These are phyloP conservation scores for Trichonephila clavipes DNA, from an alignment of 1,140 invertebrate species.

Conservation along the genomic window DNA sequence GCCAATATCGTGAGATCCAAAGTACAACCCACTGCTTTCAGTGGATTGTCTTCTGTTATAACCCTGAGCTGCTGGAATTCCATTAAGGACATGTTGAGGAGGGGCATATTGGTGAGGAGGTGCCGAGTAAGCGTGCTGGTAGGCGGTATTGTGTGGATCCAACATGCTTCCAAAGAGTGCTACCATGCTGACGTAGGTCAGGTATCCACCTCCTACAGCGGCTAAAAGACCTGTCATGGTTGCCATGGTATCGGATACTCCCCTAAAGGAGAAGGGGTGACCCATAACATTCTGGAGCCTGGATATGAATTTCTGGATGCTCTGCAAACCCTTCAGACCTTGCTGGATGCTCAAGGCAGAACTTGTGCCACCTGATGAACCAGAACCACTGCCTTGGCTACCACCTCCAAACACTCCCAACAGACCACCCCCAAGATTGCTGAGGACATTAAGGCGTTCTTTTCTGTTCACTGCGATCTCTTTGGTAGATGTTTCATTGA, in stretches of 20 bases:
- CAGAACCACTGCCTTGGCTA: not conserved
- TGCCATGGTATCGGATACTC: slow-evolving; percentile 66
- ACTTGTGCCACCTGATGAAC: not conserved
- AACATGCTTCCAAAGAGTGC: slow-evolving; percentile 66
- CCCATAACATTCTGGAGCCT: slow-evolving; percentile 52
- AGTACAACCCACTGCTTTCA: slow-evolving; percentile 42
- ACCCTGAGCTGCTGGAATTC: not conserved
- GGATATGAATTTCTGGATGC: slow-evolving; percentile 56
- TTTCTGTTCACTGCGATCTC: not conserved
- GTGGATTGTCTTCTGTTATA: slow-evolving; percentile 62
- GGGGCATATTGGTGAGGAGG: slow-evolving; percentile 70
- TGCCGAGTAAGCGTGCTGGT: slow-evolving; percentile 58
- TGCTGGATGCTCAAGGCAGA: slow-evolving; percentile 27
- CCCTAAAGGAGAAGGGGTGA: slow-evolving; percentile 57
- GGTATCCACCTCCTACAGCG: slow-evolving; percentile 70
- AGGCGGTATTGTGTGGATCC: slow-evolving; percentile 59
- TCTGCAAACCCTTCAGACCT: slow-evolving; percentile 60
- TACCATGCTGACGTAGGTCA: slow-evolving; percentile 72
- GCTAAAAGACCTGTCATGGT: slow-evolving; percentile 66
- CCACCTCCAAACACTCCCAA: not conserved
- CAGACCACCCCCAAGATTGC: slow-evolving; percentile 28
- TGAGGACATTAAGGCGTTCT: slow-evolving; percentile 27
- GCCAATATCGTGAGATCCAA: slow-evolving; percentile 54
- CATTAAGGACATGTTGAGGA: slow-evolving; percentile 38
- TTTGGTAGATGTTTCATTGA: slow-evolving; percentile 55